A percentile compares a stretch with the other conserved stretches of the same genome.
phyloP scores from a whole-genome alignment of 2,113 vertebrate species.

The Pluvianellus socialis region DNA sequence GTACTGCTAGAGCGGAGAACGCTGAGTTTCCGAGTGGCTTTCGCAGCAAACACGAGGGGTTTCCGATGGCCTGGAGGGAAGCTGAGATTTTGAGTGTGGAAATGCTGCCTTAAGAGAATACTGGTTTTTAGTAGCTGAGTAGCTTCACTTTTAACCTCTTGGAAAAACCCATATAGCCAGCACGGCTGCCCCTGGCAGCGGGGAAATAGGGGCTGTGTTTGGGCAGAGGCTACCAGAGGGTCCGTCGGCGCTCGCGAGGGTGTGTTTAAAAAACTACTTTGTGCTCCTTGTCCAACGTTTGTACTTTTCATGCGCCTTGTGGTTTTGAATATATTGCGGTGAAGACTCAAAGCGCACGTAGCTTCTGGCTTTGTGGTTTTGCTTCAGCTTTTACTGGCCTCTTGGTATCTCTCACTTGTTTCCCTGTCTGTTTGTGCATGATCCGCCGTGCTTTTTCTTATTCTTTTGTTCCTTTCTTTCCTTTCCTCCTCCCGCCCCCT shows the following conservation, averaged over 20 bases:
- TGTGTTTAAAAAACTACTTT: rapidly evolving
- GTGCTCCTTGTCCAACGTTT: background rate
- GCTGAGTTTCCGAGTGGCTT: rapidly evolving
- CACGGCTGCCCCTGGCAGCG: too few relatives aligned
- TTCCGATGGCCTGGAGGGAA: background rate
- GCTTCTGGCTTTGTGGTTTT: background rate
- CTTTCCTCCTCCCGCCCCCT: background rate
- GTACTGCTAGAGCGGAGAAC: background rate
- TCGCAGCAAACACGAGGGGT: rapidly evolving
- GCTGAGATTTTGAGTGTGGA: too few relatives aligned
- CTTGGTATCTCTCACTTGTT: background rate
- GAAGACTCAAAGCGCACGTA: background rate
- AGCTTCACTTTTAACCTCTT: too few relatives aligned
- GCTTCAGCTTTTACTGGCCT: background rate
- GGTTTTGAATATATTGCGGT: background rate
- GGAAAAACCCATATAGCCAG: too few relatives aligned
- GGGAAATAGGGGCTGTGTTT: too few relatives aligned
- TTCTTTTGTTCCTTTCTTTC: background rate
- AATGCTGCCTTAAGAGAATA: too few relatives aligned
- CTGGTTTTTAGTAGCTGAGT: too few relatives aligned
- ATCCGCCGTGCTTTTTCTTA: background rate
- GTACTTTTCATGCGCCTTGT: background rate
- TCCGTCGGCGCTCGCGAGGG: background rate
- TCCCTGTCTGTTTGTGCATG: background rate
- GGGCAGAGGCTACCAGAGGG: too few relatives aligned